Percentiles rank a stretch among this genome's conserved stretches.
These are phyloP conservation scores for Drosophila kuntzei DNA, from an alignment of 2,888 invertebrate genomes.

Conservation along the genomic window DNA sequence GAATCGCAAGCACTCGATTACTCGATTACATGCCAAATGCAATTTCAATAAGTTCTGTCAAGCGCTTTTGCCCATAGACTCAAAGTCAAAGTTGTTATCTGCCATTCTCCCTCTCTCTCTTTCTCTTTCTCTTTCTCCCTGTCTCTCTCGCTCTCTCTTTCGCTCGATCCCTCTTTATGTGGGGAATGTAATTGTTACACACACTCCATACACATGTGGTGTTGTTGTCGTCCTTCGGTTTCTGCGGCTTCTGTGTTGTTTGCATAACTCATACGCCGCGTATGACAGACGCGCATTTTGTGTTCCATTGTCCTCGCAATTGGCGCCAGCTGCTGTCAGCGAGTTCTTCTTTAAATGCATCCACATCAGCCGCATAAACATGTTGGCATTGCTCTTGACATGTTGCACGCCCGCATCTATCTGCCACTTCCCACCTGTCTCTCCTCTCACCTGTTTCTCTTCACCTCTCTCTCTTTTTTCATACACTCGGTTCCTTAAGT, in stretches of 20 bases:
- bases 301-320: constrained; percentile 54
- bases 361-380: constrained; percentile 45
- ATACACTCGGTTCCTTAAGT: neutral
- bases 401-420: constrained; percentile 20
- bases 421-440: neutral
- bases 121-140: neutral
- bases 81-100: constrained; percentile 17
- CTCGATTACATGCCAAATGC: constrained; percentile 57
- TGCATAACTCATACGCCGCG: constrained; percentile 64
- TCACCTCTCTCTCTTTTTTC: neutral
- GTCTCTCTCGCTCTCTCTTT: neutral
- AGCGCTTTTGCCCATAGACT: constrained; percentile 26
- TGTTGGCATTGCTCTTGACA: constrained; percentile 49
- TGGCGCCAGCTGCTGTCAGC: constrained; percentile 37
- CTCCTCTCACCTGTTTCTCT: neutral
- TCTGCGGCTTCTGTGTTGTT: constrained; percentile 34
- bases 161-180: neutral
- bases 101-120: too few relatives aligned
- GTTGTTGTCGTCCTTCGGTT: constrained; percentile 14
- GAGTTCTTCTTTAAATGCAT: constrained; percentile 30
- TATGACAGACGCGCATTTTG: constrained; percentile 49
- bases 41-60: constrained; percentile 53
- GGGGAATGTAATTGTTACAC: constrained; percentile 32
- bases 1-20: constrained; percentile 37
- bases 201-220: constrained; percentile 28